These are phyloP conservation scores for Heliconius sara DNA, from an alignment of 2,888 invertebrate species.

Conservation along the genomic window DNA sequence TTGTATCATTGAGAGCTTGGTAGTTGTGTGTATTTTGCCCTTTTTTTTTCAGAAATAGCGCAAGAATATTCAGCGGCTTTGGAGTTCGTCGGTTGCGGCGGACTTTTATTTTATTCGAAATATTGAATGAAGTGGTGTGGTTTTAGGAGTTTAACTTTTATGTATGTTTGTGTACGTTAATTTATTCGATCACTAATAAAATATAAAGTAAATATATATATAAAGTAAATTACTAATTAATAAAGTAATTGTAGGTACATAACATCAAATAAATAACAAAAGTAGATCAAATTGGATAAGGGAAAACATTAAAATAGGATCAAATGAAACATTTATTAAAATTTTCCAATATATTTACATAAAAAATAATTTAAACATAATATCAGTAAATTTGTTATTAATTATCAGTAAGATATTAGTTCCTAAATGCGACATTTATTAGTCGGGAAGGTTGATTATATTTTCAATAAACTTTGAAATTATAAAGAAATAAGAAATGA, in stretches of 20 bases:
- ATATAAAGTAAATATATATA: too few species aligned
- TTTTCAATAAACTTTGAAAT: too few species aligned
- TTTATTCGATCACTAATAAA: too few species aligned
- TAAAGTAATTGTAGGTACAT: too few species aligned
- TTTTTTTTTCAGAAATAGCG: conserved; percentile 26
- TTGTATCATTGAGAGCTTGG: conserved; percentile 33
- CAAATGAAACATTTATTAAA: not conserved
- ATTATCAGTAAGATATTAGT: not conserved
- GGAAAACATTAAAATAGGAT: not conserved
- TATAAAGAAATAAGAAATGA: not conserved
- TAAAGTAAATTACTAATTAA: too few species aligned
- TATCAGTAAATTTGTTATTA: not conserved
- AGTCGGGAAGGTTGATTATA: not conserved
- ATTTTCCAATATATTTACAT: not conserved
- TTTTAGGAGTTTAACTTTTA: too few species aligned
- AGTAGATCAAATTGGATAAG: not conserved
- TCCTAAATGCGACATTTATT: not conserved
- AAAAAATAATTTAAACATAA: not conserved
- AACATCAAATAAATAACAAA: too few species aligned
- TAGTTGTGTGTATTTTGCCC: not conserved
- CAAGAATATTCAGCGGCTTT: not conserved
- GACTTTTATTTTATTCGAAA: not conserved
- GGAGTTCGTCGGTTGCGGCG: not conserved
- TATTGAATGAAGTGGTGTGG: not conserved
- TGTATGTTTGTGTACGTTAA: not conserved